phyloP scores from a whole-genome alignment of 2,113 vertebrate genomes.

The Mustelus asterias region DNA sequence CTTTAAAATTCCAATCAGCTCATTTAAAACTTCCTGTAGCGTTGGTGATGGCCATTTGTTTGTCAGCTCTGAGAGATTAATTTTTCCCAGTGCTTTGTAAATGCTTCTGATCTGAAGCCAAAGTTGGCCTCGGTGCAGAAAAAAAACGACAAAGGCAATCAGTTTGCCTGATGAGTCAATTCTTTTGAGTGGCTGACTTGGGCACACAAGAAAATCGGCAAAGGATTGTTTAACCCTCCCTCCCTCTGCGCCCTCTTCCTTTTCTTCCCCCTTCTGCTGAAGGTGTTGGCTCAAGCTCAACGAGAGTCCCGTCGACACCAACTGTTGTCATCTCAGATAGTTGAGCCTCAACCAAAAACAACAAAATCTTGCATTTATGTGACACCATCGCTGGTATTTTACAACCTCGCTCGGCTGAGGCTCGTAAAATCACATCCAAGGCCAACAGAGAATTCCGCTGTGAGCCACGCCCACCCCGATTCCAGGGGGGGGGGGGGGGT shows the following conservation, averaged over 20 bases:
- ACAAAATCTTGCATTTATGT: neutral
- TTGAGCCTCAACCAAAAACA: neutral
- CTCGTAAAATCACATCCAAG: too few species aligned
- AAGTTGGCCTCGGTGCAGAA: neutral
- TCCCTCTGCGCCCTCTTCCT: neutral
- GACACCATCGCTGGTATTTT: neutral
- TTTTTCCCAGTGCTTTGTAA: neutral
- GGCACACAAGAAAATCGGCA: neutral
- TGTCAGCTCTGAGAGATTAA: conserved; percentile 31
- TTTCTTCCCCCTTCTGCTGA: neutral
- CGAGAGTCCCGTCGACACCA: neutral
- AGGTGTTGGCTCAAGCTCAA: neutral
- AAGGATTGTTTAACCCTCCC: neutral
- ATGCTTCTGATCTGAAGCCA: neutral
- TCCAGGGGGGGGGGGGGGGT: too few species aligned
- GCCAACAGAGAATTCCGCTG: too few species aligned
- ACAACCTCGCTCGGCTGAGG: too few species aligned
- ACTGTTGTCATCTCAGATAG: neutral
- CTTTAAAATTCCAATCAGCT: neutral
- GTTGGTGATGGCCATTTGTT: neutral
- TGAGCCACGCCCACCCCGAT: too few species aligned
- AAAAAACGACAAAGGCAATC: neutral
- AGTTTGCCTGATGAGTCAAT: neutral
- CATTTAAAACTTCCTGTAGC: conserved; percentile 17
- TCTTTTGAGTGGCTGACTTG: neutral